Evolutionary conservation across 2,113 vertebrate genomes (phyloP).

Genomic region (Dromas ardeola): DNA sequence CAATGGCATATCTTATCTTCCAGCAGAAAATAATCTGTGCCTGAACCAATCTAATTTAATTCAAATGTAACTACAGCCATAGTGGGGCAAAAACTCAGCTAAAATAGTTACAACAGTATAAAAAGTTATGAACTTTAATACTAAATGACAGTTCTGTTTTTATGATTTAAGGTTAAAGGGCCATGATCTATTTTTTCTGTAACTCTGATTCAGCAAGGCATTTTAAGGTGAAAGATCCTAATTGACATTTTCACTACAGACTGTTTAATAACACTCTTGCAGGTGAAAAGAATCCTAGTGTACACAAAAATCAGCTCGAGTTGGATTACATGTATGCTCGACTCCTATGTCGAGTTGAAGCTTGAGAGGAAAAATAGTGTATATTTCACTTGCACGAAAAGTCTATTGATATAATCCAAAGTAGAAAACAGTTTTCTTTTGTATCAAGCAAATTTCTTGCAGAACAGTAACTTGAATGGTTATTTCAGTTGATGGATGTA

Average conservation of each 20-base stretch:
- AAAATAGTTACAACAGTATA: background rate
- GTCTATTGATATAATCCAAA: background rate
- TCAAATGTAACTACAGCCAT: background rate
- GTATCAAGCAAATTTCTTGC: background rate
- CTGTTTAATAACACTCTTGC: background rate
- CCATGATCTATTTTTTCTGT: background rate
- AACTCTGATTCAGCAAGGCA: background rate
- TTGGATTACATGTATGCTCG: background rate
- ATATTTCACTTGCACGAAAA: background rate
- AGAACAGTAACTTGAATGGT: background rate
- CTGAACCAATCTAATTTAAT: background rate
- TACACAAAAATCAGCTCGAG: background rate
- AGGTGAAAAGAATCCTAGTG: background rate
- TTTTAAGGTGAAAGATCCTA: background rate
- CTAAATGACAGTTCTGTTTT: background rate
- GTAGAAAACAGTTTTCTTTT: background rate
- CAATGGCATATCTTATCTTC: background rate
- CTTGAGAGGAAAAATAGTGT: background rate
- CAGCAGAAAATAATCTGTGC: background rate
- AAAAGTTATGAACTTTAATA: background rate
- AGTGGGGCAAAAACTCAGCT: background rate
- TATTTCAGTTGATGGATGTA: background rate
- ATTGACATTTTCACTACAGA: background rate
- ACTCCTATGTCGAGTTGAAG: background rate
- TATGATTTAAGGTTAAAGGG: background rate